Evolutionary conservation across 2,113 vertebrate genomes (phyloP), one percentile per base, ranked within the genome.

Genomic region (Oostethus manadensis): DNA sequence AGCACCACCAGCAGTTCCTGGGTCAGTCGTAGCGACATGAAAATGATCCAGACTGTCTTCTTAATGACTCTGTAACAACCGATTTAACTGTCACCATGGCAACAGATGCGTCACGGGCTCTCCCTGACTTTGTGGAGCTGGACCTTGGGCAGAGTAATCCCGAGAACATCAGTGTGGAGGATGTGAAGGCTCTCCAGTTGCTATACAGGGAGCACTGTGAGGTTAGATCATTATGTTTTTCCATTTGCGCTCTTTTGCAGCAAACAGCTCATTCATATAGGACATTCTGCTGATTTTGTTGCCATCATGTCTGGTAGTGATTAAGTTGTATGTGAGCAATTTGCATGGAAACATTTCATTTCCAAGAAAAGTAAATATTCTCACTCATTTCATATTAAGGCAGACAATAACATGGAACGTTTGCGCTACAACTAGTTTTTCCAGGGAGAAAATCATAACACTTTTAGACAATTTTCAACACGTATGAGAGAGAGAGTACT

Each of bases 1-100:
- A 98, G 61, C 95, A 97, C 51, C 97, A 99, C 76, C 97, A 97
- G 87, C 96, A 99, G 70, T 99, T 93, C 83, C 90, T 98, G 57
- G 95, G 97, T 98, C 76, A 90, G 88, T 17, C 22, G 10, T 29
- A 40, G 8, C 14, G 6, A 11, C 47, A 54, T 54, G 10, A 6
- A 29, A 56, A 1, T 9, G n/a, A 56, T 38, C 33, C 1, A 38
- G 53, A 54, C 40, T 21, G 20, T 18, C 35, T 11, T 26, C 5
- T 10, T 54, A 16, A 6, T 56, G 10, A 14, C 18, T 60, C 5
- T 15, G 2, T 8, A 20, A 2, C n/a, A 11, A 14, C 17, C 2
- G 33, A 13, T 38, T 6, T 14, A 9, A 14, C 29, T 29, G 11
- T 56, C 20, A 1, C 29, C 8, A 1, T 44, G 17, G 18, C 42